Percentiles rank a stretch among this genome's conserved stretches.
phyloP scores from a whole-genome alignment of 1,140 invertebrate species.

The Galleria mellonella region DNA sequence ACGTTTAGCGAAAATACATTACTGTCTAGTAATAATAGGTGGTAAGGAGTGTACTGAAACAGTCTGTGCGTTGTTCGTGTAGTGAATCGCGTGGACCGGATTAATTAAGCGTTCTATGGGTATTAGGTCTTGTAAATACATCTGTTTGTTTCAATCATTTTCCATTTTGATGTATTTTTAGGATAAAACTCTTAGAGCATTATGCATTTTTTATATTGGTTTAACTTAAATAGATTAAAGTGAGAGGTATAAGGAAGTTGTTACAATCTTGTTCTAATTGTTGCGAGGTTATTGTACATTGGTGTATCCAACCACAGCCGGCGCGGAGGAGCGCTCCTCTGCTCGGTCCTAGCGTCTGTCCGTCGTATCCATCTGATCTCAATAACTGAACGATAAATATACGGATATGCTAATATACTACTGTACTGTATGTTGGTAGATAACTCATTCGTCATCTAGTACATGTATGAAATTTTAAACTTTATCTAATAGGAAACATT shows the following conservation, averaged over 20 bases:
- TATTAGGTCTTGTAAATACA: conserved; percentile 56
- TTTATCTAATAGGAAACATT: conserved; percentile 8
- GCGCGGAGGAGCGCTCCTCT: neutral
- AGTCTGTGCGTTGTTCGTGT: conserved; percentile 25
- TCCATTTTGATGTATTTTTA: conserved; percentile 69
- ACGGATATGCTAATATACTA: neutral
- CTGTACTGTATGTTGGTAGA: no score
- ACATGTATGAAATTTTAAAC: conserved; percentile 8
- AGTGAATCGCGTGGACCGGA: conserved; percentile 24
- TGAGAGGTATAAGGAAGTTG: conserved; percentile 52
- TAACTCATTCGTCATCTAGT: conserved; percentile 6
- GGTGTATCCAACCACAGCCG: conserved; percentile 26
- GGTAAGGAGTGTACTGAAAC: conserved; percentile 35
- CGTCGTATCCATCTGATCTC: conserved; percentile 1
- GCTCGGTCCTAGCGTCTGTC: neutral
- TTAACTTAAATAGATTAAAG: conserved; percentile 50
- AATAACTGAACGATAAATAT: neutral
- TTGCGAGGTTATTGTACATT: conserved; percentile 40
- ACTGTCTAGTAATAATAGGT: conserved; percentile 48
- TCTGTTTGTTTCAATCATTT: conserved; percentile 54
- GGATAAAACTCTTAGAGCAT: conserved; percentile 49
- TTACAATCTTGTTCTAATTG: conserved; percentile 55
- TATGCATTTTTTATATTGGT: conserved; percentile 63
- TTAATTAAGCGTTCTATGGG: conserved; percentile 51
- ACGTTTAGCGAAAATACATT: conserved; percentile 35